Conservation (phyloP, 2,113 vertebrate species). For the Motacilla alba region DNA sequence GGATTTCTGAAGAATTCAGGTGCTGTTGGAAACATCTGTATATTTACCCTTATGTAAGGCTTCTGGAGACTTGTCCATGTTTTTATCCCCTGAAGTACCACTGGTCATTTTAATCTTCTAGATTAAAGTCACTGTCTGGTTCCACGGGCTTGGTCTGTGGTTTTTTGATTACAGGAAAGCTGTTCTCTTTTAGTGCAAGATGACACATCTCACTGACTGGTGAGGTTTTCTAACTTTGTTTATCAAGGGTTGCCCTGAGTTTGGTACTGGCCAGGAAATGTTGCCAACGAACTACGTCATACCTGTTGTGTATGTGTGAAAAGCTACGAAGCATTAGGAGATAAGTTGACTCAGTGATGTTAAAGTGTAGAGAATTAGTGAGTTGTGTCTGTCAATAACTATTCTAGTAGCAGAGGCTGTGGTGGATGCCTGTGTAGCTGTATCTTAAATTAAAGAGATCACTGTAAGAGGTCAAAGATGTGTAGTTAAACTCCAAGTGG, state of each 20-base stretch:
- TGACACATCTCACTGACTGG: neutral
- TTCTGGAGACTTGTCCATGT: neutral
- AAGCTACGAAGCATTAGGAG: neutral
- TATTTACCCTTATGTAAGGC: neutral
- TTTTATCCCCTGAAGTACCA: neutral
- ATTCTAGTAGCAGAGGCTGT: neutral
- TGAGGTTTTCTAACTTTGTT: neutral
- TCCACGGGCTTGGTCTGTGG: neutral
- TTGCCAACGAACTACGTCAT: rapidly evolving
- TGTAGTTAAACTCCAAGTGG: neutral
- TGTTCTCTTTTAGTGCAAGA: neutral
- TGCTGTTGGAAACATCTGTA: neutral
- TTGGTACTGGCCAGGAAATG: neutral
- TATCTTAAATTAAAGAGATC: neutral
- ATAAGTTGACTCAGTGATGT: neutral
- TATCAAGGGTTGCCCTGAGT: neutral
- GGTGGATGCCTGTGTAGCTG: neutral
- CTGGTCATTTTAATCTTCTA: neutral
- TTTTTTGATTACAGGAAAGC: neutral
- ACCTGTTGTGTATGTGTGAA: neutral
- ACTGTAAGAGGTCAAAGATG: neutral
- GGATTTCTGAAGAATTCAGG: neutral
- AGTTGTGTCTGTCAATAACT: neutral
- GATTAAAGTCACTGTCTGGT: neutral
- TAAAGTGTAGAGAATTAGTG: neutral